These are phyloP conservation scores for Schizopygopsis malacanthus DNA, from an alignment of 2,797 vertebrate genomes.

Conservation along the genomic window DNA sequence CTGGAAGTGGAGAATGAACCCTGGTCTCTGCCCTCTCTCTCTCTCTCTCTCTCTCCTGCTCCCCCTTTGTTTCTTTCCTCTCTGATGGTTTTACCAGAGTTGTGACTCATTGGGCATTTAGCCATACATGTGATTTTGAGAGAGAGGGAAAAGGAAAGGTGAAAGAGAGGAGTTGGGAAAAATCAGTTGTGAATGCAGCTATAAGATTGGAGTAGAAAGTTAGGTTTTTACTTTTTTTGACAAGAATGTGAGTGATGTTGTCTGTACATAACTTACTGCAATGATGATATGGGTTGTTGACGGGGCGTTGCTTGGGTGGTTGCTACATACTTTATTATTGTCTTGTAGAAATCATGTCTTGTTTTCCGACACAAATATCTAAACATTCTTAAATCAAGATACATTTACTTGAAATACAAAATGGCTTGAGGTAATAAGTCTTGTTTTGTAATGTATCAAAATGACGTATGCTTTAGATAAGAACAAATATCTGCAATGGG, in stretches of 20 bases:
- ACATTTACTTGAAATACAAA: no score
- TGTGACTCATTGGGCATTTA: constrained; percentile 81
- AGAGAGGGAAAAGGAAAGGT: constrained; percentile 67
- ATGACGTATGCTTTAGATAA: background rate
- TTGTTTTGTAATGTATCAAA: background rate
- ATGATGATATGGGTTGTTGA: background rate
- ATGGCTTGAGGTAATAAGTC: background rate
- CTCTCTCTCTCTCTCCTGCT: constrained; percentile 46
- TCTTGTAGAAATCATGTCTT: background rate
- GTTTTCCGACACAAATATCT: background rate
- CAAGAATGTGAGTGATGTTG: background rate
- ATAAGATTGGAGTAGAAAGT: background rate
- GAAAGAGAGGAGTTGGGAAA: constrained; percentile 61
- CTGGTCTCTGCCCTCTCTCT: constrained; percentile 71
- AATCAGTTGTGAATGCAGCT: background rate
- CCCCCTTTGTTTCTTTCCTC: constrained; percentile 56
- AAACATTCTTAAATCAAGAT: background rate
- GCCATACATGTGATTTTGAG: constrained; percentile 80
- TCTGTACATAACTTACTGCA: background rate
- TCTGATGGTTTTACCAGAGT: constrained; percentile 85
- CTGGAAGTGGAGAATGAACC: constrained; percentile 67
- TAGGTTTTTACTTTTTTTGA: background rate
- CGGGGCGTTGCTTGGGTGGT: background rate
- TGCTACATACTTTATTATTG: background rate
- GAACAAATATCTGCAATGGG: background rate